Percentiles rank a stretch among this genome's conserved stretches.
Evolutionary conservation across 2,797 vertebrate genomes (phyloP).

Genomic region (Naso thynnoides): DNA sequence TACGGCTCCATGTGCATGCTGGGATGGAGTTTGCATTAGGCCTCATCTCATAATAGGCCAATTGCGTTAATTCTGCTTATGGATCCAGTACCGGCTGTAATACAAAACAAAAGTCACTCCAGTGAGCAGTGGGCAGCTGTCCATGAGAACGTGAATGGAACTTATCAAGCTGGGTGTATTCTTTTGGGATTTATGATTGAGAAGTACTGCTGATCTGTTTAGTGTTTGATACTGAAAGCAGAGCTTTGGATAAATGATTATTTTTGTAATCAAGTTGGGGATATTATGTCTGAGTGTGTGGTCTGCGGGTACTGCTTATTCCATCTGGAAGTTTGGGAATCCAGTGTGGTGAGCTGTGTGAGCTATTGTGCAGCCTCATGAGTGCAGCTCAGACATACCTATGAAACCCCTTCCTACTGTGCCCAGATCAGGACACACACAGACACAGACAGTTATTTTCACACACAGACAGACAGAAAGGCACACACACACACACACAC

Average conservation of each 20-base stretch:
- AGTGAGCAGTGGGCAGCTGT: constrained; percentile 54
- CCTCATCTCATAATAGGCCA: constrained; percentile 66
- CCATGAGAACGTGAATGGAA: constrained; percentile 57
- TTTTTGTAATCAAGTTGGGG: constrained; percentile 47
- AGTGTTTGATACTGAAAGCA: constrained; percentile 43
- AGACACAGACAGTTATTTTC: not conserved
- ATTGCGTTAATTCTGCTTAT: constrained; percentile 59
- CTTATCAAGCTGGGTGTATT: constrained; percentile 55
- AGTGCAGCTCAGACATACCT: constrained; percentile 22
- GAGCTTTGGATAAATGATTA: constrained; percentile 52
- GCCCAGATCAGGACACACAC: not conserved
- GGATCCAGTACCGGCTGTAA: constrained; percentile 41
- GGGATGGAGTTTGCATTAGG: constrained; percentile 53
- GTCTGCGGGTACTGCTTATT: constrained; percentile 34
- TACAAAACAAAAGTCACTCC: constrained; percentile 61
- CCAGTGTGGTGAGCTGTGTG: not conserved
- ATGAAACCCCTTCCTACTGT: constrained; percentile 10
- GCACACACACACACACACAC: constrained; percentile 2
- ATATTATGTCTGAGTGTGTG: constrained; percentile 37
- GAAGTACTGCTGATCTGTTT: constrained; percentile 65
- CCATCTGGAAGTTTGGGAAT: constrained; percentile 26
- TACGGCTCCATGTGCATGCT: constrained; percentile 49
- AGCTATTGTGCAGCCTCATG: constrained; percentile 3
- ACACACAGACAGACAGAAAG: constrained; percentile 4
- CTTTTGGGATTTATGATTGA: constrained; percentile 59